Conservation (phyloP, 2,888 invertebrate species). For the Leptopilina drosophilae region DNA sequence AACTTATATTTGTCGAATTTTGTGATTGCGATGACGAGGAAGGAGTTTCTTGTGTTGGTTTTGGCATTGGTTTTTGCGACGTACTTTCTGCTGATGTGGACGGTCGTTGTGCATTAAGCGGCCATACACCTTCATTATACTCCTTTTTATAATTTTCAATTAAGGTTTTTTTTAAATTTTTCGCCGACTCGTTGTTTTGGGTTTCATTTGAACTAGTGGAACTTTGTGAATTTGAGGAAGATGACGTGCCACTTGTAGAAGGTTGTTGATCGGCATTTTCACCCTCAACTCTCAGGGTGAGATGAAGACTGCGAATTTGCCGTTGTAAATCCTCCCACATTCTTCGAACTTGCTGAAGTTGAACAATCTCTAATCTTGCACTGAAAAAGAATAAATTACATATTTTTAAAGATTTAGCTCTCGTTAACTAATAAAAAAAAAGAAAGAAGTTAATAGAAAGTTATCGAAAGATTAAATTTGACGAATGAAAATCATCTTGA, state of each 20-base stretch:
- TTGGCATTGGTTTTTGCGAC: slow-evolving; percentile 7
- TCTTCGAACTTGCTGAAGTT: slow-evolving; percentile 80
- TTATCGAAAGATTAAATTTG: background rate
- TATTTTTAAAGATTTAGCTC: no score
- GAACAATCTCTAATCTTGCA: slow-evolving; percentile 70
- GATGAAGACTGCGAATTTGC: slow-evolving; percentile 79
- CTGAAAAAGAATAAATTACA: slow-evolving; percentile 47
- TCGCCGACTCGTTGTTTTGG: slow-evolving; percentile 51
- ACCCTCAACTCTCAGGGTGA: slow-evolving; percentile 75
- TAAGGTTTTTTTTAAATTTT: slow-evolving; percentile 63
- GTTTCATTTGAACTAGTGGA: slow-evolving; percentile 49
- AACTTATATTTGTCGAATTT: slow-evolving; percentile 54
- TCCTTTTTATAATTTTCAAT: slow-evolving; percentile 64
- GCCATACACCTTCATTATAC: slow-evolving; percentile 47
- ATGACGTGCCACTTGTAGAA: slow-evolving; percentile 45
- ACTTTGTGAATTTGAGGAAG: slow-evolving; percentile 49
- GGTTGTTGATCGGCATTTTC: slow-evolving; percentile 47
- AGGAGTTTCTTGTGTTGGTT: background rate
- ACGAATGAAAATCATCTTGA: background rate
- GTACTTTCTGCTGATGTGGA: slow-evolving; percentile 56
- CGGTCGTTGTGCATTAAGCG: slow-evolving; percentile 3
- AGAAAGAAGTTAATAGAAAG: no score
- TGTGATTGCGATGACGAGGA: slow-evolving; percentile 27
- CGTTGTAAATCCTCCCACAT: slow-evolving; percentile 83
- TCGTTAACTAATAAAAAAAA: no score